These are phyloP conservation scores for Lasioglossum marginatum DNA, from an alignment of 2,888 invertebrate species.

Conservation along the genomic window DNA sequence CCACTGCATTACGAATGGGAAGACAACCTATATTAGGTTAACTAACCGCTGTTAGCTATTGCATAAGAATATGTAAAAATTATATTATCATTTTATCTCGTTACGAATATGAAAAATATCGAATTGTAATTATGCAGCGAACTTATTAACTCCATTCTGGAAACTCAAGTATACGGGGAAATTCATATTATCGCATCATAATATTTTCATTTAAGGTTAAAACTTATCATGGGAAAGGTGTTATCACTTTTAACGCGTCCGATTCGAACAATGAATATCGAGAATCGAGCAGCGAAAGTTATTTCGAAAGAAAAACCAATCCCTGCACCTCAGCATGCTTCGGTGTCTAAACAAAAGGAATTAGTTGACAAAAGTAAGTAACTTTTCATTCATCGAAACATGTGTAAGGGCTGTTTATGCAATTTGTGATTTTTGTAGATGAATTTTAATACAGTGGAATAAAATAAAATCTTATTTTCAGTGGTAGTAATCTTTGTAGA, in stretches of 20 bases:
- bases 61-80: not conserved
- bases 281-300: conserved; percentile 90
- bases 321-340: conserved; percentile 89
- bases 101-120: not conserved
- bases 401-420: not conserved
- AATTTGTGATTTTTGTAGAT: no score
- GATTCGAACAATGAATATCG: conserved; percentile 89
- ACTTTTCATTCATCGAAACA: not conserved
- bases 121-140: not conserved
- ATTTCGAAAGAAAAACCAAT: conserved; percentile 88
- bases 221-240: conserved; percentile 73
- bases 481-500: no score
- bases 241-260: conserved; percentile 87
- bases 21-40: not conserved
- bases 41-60: not conserved
- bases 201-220: not conserved
- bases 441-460: no score
- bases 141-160: not conserved
- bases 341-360: conserved; percentile 88
- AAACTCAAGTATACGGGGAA: not conserved
- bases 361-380: conserved; percentile 86
- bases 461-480: no score
- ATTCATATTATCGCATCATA: not conserved
- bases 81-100: not conserved
- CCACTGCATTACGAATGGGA: no score